Percentiles rank a stretch among this genome's conserved stretches.
phyloP scores from a whole-genome alignment of 2,113 vertebrate species.

The pig (Sus scrofa) region DNA sequence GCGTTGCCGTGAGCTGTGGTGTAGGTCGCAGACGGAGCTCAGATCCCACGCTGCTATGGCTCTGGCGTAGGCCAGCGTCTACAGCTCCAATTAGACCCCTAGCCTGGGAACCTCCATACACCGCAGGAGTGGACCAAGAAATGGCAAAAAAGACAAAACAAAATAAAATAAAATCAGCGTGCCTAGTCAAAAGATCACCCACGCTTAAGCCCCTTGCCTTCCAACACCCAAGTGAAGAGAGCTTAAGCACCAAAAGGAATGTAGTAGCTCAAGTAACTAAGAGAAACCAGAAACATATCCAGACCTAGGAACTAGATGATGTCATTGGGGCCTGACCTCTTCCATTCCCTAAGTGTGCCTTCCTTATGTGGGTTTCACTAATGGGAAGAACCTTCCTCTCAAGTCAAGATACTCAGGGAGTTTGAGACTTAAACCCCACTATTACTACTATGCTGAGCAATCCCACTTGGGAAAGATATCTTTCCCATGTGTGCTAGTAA shows the following conservation, averaged over 20 bases:
- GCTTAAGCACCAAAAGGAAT: not conserved
- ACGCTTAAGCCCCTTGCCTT: not conserved
- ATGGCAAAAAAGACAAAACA: no score
- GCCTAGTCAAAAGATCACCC: not conserved
- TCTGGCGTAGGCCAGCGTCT: no score
- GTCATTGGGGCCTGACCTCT: not conserved
- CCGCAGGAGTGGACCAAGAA: no score
- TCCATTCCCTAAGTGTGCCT: not conserved
- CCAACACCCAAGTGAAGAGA: not conserved
- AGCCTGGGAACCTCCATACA: no score
- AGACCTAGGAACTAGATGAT: not conserved
- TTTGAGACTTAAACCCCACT: not conserved
- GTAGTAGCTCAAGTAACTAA: not conserved
- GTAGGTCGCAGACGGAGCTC: no score
- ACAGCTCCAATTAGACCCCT: no score
- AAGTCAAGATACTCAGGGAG: not conserved
- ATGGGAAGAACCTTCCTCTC: not conserved
- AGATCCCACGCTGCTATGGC: no score
- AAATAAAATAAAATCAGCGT: not conserved
- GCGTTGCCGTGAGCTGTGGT: no score
- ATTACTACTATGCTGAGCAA: not conserved
- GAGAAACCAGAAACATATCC: not conserved
- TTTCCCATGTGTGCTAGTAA: not conserved
- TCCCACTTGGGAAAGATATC: not conserved
- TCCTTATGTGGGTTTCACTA: not conserved